Percentiles rank a stretch among this genome's conserved stretches.
Conservation (phyloP, 2,113 vertebrate species). For the Podarcis raffonei region DNA sequence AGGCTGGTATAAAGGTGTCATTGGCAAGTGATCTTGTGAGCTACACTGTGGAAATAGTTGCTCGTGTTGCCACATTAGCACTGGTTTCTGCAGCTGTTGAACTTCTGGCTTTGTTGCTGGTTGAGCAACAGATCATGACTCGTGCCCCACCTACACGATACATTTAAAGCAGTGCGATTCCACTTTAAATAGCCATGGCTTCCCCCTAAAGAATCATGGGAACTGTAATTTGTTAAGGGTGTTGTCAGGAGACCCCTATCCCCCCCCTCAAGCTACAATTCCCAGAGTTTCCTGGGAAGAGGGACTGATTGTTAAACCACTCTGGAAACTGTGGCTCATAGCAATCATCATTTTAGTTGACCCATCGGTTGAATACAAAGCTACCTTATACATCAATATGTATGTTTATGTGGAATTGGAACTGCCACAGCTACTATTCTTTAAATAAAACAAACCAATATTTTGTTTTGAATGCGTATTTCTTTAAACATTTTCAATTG, state of each 20-base stretch:
- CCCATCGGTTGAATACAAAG: not conserved
- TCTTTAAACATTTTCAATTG: not conserved
- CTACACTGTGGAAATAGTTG: not conserved
- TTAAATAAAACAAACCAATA: slow-evolving; percentile 27
- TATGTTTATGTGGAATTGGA: not conserved
- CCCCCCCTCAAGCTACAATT: too few species aligned
- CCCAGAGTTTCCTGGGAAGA: too few species aligned
- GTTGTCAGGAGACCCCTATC: too few species aligned
- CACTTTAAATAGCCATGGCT: too few species aligned
- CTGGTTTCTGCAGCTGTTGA: not conserved
- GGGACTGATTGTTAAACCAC: too few species aligned
- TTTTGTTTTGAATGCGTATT: not conserved
- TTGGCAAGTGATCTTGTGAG: not conserved
- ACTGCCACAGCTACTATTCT: not conserved
- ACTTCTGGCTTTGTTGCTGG: not conserved
- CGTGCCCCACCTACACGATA: too few species aligned
- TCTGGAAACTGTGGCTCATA: too few species aligned
- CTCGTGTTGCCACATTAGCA: not conserved
- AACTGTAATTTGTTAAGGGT: too few species aligned
- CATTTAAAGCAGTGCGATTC: too few species aligned
- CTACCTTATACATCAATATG: not conserved
- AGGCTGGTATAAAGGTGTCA: not conserved
- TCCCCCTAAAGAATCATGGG: too few species aligned
- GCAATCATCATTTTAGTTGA: not conserved
- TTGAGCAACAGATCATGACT: not conserved